A percentile compares a stretch with the other conserved stretches of the same genome.
Conservation (phyloP, 2,888 invertebrate species). For the Eupithecia inturbata region DNA sequence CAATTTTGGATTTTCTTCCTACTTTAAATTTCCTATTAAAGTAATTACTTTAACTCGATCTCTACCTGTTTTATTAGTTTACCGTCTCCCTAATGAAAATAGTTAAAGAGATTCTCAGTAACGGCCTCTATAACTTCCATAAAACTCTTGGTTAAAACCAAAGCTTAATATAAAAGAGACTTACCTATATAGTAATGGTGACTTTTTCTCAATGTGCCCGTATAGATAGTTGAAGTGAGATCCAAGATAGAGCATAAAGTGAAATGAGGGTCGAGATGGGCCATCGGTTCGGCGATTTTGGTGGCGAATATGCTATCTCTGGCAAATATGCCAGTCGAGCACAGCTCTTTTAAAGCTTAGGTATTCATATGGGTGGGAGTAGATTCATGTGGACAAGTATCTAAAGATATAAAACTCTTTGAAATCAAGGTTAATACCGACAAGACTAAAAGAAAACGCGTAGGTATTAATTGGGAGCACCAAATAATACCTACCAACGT, state of each 20-base stretch:
- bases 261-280: slow-evolving; percentile 47
- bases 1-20: background rate
- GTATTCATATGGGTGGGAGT: background rate
- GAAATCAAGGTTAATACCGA: background rate
- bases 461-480: background rate
- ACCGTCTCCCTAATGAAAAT: slow-evolving; percentile 17
- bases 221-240: slow-evolving; percentile 43
- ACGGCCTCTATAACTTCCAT: slow-evolving; percentile 10
- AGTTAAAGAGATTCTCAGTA: slow-evolving; percentile 13
- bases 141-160: slow-evolving; percentile 28
- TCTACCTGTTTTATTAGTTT: slow-evolving; percentile 13
- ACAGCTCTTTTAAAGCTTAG: slow-evolving; percentile 37
- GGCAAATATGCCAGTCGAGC: slow-evolving; percentile 42
- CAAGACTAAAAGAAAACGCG: background rate
- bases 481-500: background rate
- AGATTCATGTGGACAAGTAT: background rate
- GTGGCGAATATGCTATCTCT: slow-evolving; percentile 48
- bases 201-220: slow-evolving; percentile 42
- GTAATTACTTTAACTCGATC: slow-evolving; percentile 4
- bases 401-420: background rate
- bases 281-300: slow-evolving; percentile 46
- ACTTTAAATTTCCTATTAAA: background rate
- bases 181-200: slow-evolving; percentile 35
- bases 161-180: slow-evolving; percentile 31
- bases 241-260: slow-evolving; percentile 47